These are phyloP conservation scores for Acrossocheilus wenchowensis DNA, from an alignment of 2,797 vertebrate species.

Conservation along the genomic window DNA sequence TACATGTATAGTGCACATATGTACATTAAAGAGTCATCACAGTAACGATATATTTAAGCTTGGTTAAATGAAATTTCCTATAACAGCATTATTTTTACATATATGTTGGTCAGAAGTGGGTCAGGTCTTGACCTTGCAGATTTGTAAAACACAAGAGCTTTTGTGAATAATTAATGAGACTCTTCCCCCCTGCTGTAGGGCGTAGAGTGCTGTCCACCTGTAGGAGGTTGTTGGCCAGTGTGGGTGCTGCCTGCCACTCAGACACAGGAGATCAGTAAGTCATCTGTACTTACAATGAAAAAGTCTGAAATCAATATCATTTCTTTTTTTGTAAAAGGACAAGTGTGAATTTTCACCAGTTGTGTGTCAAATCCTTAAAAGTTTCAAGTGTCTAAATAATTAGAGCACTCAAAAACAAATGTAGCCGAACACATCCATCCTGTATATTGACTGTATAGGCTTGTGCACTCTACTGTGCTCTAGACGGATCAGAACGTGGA, in stretches of 20 bases:
- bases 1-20: neutral
- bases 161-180: constrained; percentile 70
- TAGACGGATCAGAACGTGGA: neutral
- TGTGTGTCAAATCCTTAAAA: neutral
- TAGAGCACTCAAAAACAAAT: neutral
- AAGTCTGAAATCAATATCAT: neutral
- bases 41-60: neutral
- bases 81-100: neutral
- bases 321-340: neutral
- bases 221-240: constrained; percentile 85
- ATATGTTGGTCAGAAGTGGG: constrained; percentile 24
- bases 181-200: constrained; percentile 74
- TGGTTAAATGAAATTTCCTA: neutral
- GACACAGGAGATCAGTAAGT: constrained; percentile 84
- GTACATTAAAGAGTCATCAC: neutral
- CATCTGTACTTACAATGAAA: neutral
- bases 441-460: neutral
- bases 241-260: constrained; percentile 95
- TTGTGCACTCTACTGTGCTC: neutral
- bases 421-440: neutral
- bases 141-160: constrained; percentile 67
- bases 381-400: neutral
- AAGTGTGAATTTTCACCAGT: neutral
- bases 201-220: constrained; percentile 84
- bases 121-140: constrained; percentile 45